These are phyloP conservation scores for Sebastes itinus DNA, from an alignment of 2,797 vertebrate species.

Conservation along the genomic window DNA sequence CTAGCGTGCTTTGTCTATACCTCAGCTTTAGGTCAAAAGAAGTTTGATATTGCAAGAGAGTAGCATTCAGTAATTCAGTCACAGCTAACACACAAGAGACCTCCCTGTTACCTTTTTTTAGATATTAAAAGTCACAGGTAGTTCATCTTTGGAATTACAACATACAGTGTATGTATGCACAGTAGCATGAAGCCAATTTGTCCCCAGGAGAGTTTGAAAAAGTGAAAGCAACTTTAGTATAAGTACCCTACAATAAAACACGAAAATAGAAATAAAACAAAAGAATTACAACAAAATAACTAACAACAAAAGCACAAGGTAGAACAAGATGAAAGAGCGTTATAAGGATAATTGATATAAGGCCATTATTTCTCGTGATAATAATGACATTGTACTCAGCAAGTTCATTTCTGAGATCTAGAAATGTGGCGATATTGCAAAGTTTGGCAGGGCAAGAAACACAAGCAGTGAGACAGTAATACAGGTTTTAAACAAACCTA, in stretches of 20 bases:
- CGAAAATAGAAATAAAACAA: too few relatives aligned
- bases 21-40: background rate
- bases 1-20: background rate
- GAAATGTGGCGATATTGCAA: too few relatives aligned
- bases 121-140: background rate
- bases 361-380: background rate
- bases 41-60: conserved; percentile 3
- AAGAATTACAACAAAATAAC: background rate
- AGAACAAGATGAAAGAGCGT: background rate
- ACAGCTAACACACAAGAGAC: background rate
- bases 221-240: background rate
- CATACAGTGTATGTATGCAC: background rate
- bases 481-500: too few relatives aligned
- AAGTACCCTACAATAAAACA: background rate
- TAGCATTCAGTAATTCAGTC: background rate
- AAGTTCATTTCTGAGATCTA: too few relatives aligned
- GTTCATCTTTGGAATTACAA: background rate
- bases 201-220: background rate
- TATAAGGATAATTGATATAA: too few relatives aligned
- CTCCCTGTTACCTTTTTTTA: background rate
- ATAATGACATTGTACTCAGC: background rate
- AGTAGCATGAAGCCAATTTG: background rate
- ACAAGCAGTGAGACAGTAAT: background rate
- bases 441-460: background rate
- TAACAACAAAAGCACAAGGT: background rate